phyloP scores from a whole-genome alignment of 2,888 invertebrate species.

The Trichopoda pennipes region DNA sequence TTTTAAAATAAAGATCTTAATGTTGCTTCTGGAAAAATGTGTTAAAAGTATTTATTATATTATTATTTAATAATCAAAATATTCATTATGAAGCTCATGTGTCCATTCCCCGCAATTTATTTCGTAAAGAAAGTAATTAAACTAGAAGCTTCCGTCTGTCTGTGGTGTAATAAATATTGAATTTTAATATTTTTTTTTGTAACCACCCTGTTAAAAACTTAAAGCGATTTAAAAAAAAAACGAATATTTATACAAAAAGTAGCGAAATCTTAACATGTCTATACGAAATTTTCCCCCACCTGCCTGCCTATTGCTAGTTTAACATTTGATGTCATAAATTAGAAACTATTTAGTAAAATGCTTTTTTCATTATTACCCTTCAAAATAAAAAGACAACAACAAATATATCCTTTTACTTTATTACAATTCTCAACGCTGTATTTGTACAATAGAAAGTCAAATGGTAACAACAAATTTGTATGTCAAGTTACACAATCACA shows the following conservation, averaged over 20 bases:
- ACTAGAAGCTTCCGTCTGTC: conserved; percentile 29
- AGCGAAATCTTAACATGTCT: conserved; percentile 39
- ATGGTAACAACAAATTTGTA: conserved; percentile 24
- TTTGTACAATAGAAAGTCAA: conserved; percentile 50
- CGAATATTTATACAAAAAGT: conserved; percentile 34
- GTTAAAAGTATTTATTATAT: neutral
- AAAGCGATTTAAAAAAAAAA: conserved; percentile 25
- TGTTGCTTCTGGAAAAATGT: too few relatives aligned
- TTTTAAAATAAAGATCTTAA: too few relatives aligned
- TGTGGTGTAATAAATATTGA: conserved; percentile 41
- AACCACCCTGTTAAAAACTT: conserved; percentile 36
- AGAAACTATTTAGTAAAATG: conserved; percentile 78
- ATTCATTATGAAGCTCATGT: conserved; percentile 2
- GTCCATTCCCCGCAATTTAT: conserved; percentile 38
- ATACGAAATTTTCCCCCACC: conserved; percentile 22
- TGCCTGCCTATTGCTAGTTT: conserved; percentile 2
- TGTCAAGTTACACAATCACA: conserved; percentile 45
- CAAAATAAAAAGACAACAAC: conserved; percentile 48
- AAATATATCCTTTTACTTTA: conserved; percentile 45
- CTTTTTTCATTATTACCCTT: conserved; percentile 78
- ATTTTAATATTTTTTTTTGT: conserved; percentile 21
- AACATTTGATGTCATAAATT: conserved; percentile 68
- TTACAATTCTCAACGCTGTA: conserved; percentile 36
- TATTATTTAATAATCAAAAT: conserved; percentile 36
- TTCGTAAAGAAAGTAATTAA: conserved; percentile 37